Percentiles rank a stretch among this genome's conserved stretches.
Conservation (phyloP, 23 tunicate genomes). For the Ascidia mentula region DNA sequence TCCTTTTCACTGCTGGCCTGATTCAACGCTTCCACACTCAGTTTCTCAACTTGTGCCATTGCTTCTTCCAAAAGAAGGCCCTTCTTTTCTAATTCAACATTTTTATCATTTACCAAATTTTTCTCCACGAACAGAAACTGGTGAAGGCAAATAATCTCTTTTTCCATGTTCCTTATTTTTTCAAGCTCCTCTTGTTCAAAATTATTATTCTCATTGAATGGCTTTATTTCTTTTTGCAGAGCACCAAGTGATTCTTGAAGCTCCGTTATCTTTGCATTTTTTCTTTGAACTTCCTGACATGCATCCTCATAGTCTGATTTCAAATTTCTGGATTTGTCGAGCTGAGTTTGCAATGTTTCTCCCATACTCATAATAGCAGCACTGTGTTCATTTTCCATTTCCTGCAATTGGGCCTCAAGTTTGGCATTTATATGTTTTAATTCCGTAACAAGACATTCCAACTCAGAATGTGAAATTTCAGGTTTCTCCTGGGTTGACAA, state of each 20-base stretch:
- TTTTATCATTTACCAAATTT: neutral
- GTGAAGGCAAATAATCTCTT: neutral
- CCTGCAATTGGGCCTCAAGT: no score
- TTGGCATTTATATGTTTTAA: no score
- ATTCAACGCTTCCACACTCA: neutral
- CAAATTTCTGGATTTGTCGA: no score
- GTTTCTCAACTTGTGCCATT: neutral
- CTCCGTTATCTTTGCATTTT: neutral
- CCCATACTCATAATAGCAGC: no score
- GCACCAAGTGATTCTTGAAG: neutral
- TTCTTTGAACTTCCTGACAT: no score
- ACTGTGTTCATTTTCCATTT: no score
- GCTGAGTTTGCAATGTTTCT: no score
- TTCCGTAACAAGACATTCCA: no score
- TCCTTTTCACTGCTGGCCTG: neutral
- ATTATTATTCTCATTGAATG: neutral
- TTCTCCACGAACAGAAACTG: neutral
- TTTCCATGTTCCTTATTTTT: neutral
- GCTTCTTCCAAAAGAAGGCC: neutral
- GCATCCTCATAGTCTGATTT: no score
- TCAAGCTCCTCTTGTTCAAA: neutral
- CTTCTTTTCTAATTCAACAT: neutral
- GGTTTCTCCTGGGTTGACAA: no score
- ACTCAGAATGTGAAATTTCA: no score
- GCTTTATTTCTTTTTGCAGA: conserved; percentile 15